Evolutionary conservation across 2,888 invertebrate species (phyloP), one percentile per base, ranked within the genome.

Genomic region (Polia nebulosa): DNA sequence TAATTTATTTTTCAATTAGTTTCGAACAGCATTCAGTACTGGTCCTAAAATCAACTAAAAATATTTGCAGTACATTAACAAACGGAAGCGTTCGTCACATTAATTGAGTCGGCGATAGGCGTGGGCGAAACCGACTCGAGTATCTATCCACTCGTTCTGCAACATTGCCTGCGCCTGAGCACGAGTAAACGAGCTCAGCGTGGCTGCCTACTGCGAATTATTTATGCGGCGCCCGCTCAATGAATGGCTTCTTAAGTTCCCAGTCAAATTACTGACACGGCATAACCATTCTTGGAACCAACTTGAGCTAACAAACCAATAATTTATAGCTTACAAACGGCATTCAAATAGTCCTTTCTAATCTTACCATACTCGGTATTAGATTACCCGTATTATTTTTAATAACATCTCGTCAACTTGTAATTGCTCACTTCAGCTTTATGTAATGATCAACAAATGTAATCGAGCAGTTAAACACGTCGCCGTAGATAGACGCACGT

Each of bases 21-120:
- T 52, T 20, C 44, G 13, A 60, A 59, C 56, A 22, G 41, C 57
- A 69, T 69, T 61, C 44, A 62, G 51, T 56, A 60, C 49, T 58
- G 39, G 25, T 25, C 52, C 39, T 56, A 64, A 47, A 70, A 49
- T 63, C 41, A n/a, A n/a, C n/a, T n/a, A n/a, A n/a, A n/a, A n/a
- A n/a, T n/a, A 71, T 81, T 81, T 57, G 67, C 67, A 72, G 34
- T 67, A 52, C 59, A 80, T 82, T 82, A 83, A 85, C 80, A 87
- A 89, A 88, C 91, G 90, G 92, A 91, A 90, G 90, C 86, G 84
- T 84, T 81, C 78, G 85, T 85, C 83, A 87, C 82, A 82, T 86
- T 89, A 90, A 91, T 92, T 89, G 88, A 89, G 86, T 83, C 78
- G 84, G 81, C 81, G 85, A 85, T 87, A 88, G 89, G 92, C 89